Base-by-base conservation (phyloP, 2,797 vertebrate genomes). In the Cirrhinus molitorella region DNA sequence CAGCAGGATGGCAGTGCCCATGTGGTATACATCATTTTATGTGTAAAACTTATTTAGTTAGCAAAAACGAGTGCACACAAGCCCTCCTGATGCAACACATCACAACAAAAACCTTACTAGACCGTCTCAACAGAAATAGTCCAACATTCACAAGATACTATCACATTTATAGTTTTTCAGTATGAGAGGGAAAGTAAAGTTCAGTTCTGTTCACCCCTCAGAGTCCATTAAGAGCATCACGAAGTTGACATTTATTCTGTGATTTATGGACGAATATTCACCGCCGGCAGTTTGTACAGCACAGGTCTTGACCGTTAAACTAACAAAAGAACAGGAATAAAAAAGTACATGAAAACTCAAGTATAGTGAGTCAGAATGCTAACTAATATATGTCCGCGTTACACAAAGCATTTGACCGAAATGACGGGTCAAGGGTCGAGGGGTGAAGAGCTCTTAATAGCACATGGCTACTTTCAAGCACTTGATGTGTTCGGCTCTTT, bases 261-360 rank as follows among this genome's bases (percentile, higher is more conserved):
- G 67, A 80, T 68, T 71, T 80, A 34, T 10, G 10, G 40, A 49
- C 17, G 19, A 49, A 81, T 72, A 72, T 81, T 72, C 43, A 80
- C 53, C 21, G 53, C 17, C 25, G 12, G 37, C 12, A 14, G 53
- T 71, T 80, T 80, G 63, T 28, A 45, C 66, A 31, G 79, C 66
- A 47, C 2, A 70, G 53, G 23, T 80, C 37, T 34, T 59, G 43
- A 49, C 25, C 13, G 3, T 61, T 72, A 49, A 72, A 72, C 12
- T 8, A 47, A 59, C 40, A 34, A 19, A n/a, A 49, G 25, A n/a
- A 61, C n/a, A 3, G 2, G 49, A 70, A 59, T 47, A 45, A 47
- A 57, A 47, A 59, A 43, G 7, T 2, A 34, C 4, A 65, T 11
- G 16, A 28, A 57, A 31, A 68, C 55, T 43, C 31, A 28, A 25